Evolutionary conservation across 2,113 vertebrate species (phyloP).

Genomic region (Alectura lathami): DNA sequence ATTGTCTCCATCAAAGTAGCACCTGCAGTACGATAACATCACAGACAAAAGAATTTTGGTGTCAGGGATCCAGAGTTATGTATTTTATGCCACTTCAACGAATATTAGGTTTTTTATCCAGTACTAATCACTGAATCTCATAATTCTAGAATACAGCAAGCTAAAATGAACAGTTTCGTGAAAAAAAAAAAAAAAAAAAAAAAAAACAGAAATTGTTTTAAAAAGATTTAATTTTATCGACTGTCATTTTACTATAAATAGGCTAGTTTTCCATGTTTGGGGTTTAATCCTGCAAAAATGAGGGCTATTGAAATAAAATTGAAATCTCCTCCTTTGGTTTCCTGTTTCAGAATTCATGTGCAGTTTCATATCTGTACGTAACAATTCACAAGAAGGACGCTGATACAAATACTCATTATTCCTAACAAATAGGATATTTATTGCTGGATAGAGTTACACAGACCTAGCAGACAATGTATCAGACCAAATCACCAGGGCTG

Average conservation of each 20-base stretch:
- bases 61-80: neutral
- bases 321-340: neutral
- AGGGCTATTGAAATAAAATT: neutral
- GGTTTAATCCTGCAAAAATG: neutral
- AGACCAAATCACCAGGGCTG: neutral
- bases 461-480: neutral
- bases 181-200: neutral
- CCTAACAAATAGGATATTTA: neutral
- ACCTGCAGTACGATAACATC: neutral
- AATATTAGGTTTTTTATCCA: neutral
- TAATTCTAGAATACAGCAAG: neutral
- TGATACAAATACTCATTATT: neutral
- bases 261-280: neutral
- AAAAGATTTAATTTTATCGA: neutral
- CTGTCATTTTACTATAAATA: neutral
- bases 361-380: neutral
- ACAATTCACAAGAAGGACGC: neutral
- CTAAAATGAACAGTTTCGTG: neutral
- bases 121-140: neutral
- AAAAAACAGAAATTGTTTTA: neutral
- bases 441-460: neutral
- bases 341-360: neutral
- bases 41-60: neutral
- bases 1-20: neutral
- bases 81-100: neutral